Evolutionary conservation across 2,888 invertebrate species (phyloP).

Genomic region (Cheilosia variabilis): DNA sequence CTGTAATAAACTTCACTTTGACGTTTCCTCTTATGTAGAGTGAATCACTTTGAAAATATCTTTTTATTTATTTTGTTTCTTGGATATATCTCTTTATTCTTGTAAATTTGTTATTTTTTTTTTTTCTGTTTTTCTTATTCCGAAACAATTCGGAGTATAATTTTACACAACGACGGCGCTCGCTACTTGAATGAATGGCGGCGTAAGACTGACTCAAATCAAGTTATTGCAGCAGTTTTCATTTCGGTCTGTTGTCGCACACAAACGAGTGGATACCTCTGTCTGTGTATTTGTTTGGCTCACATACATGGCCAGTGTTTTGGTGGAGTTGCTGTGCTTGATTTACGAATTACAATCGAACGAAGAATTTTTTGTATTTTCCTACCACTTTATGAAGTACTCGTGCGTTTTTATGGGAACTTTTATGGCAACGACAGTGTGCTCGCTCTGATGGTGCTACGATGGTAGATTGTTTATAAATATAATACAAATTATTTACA

Average conservation of each 20-base stretch:
- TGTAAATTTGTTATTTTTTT: conserved; percentile 8
- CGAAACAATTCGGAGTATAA: neutral
- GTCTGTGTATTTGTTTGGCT: neutral
- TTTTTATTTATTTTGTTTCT: neutral
- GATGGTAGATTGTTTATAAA: neutral
- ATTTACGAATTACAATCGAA: conserved; percentile 54
- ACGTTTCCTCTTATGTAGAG: neutral
- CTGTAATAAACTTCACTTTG: conserved; percentile 29
- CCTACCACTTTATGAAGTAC: conserved; percentile 1
- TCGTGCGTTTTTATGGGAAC: conserved; percentile 48
- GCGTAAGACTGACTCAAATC: conserved; percentile 71
- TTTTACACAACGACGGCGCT: conserved; percentile 32
- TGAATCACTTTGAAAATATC: conserved; percentile 33
- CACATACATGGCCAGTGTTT: neutral
- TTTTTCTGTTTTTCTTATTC: conserved; percentile 8
- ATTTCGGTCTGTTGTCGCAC: conserved; percentile 41
- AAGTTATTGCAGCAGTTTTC: conserved; percentile 72
- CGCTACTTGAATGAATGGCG: conserved; percentile 61
- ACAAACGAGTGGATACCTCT: conserved; percentile 1
- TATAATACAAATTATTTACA: neutral
- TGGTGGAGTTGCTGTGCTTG: conserved; percentile 48
- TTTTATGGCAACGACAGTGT: conserved; percentile 35
- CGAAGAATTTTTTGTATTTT: neutral
- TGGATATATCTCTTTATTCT: conserved; percentile 12
- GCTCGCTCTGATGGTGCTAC: neutral